Evolutionary conservation across 2,797 vertebrate genomes (phyloP).

Genomic region (Alca torda): DNA sequence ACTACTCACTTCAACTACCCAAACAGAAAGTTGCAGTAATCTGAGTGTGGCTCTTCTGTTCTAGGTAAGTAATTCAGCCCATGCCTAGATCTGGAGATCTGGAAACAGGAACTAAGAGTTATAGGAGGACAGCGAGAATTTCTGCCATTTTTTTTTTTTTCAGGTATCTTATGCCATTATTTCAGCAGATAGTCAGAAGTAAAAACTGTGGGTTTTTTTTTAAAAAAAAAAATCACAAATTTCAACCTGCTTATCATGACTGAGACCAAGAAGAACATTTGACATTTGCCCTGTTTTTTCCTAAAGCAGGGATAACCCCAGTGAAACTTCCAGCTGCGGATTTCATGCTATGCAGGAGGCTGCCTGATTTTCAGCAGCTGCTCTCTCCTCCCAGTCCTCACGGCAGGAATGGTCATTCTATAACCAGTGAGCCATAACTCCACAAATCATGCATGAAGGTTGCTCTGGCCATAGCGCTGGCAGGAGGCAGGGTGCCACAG

Average conservation of each 20-base stretch:
- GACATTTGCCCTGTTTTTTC: background rate
- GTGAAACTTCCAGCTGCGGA: background rate
- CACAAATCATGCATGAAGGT: slow-evolving; percentile 4
- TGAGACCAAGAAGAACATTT: background rate
- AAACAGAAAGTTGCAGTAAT: background rate
- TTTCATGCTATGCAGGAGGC: background rate
- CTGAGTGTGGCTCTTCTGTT: background rate
- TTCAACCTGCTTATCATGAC: background rate
- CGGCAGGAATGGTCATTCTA: background rate
- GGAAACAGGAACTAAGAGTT: background rate
- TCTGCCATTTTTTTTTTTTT: background rate
- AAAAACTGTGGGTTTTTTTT: background rate
- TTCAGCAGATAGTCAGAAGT: background rate
- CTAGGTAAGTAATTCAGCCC: background rate
- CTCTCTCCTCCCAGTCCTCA: background rate
- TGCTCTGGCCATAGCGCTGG: background rate
- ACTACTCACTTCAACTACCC: background rate
- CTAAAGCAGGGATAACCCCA: background rate
- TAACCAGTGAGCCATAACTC: background rate
- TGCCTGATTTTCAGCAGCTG: slow-evolving; percentile 19
- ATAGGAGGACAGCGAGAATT: background rate
- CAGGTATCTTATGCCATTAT: background rate
- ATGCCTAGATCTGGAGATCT: background rate
- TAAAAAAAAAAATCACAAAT: background rate
- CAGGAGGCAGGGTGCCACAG: background rate